Percentiles rank a stretch among this genome's conserved stretches.
These are phyloP conservation scores for Opisthocomus hoazin DNA, from an alignment of 2,113 vertebrate genomes.

Conservation along the genomic window DNA sequence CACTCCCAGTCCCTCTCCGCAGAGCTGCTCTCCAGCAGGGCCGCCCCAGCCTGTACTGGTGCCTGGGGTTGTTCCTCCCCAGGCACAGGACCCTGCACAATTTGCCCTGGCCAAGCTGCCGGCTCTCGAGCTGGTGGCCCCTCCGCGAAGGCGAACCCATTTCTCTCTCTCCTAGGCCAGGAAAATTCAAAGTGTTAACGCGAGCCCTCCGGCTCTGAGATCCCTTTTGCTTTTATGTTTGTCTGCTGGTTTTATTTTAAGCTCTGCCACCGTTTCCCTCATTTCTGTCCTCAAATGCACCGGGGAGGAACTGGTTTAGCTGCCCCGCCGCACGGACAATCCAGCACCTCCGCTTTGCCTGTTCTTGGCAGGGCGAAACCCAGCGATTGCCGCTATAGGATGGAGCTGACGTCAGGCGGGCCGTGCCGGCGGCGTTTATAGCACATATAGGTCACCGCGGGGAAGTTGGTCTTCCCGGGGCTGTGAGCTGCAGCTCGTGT, in stretches of 20 bases:
- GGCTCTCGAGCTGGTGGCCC: fast-evolving
- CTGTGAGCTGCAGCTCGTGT: not conserved
- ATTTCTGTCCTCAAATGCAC: slow-evolving; percentile 55
- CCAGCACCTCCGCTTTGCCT: slow-evolving; percentile 46
- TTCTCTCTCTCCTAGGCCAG: not conserved
- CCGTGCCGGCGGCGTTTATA: slow-evolving; percentile 51
- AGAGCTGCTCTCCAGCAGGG: too few relatives aligned
- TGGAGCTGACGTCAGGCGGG: slow-evolving; percentile 26
- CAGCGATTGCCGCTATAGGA: slow-evolving; percentile 35
- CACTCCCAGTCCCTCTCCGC: too few relatives aligned
- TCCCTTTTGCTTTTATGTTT: slow-evolving; percentile 14
- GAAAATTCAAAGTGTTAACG: not conserved
- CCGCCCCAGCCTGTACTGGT: too few relatives aligned
- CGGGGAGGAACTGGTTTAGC: slow-evolving; percentile 35
- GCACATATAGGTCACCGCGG: slow-evolving; percentile 16
- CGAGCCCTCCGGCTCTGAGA: not conserved
- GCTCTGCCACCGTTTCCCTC: slow-evolving; percentile 31
- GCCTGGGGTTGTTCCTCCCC: too few relatives aligned
- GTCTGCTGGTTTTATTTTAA: slow-evolving; percentile 46
- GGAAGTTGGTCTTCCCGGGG: slow-evolving; percentile 45
- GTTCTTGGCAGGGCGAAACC: slow-evolving; percentile 27
- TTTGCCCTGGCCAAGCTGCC: not conserved
- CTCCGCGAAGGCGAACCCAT: not conserved
- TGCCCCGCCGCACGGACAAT: slow-evolving; percentile 18
- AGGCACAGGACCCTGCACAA: too few relatives aligned